Evolutionary conservation across 2,113 vertebrate genomes (phyloP).

Genomic region (Larimichthys crocea): DNA sequence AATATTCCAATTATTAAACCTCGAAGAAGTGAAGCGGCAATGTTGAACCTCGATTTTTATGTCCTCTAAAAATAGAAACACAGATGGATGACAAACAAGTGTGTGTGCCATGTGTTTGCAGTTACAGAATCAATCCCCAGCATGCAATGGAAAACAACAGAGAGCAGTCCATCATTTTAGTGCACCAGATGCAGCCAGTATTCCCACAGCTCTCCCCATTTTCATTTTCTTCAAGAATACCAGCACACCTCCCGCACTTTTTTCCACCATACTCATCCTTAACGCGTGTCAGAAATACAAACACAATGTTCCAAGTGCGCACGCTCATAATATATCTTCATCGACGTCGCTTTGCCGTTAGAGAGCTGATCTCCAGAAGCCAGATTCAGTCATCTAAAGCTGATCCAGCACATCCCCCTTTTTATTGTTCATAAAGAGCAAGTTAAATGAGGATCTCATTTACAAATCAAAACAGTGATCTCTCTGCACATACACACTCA

Average conservation of each 20-base stretch:
- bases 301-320: background rate
- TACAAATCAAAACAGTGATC: slow-evolving; percentile 49
- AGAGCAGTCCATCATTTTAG: slow-evolving; percentile 52
- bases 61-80: slow-evolving; percentile 64
- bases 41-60: slow-evolving; percentile 37
- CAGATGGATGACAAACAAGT: slow-evolving; percentile 52
- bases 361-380: slow-evolving; percentile 34
- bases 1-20: slow-evolving; percentile 66
- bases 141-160: slow-evolving; percentile 52
- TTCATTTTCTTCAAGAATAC: slow-evolving; percentile 22
- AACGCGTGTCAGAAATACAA: slow-evolving; percentile 38
- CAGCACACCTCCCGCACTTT: background rate
- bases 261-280: slow-evolving; percentile 13
- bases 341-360: slow-evolving; percentile 24
- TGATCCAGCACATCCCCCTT: slow-evolving; percentile 16
- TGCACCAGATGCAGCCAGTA: slow-evolving; percentile 39
- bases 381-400: background rate
- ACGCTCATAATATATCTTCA: slow-evolving; percentile 49
- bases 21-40: slow-evolving; percentile 37
- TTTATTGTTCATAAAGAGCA: slow-evolving; percentile 67
- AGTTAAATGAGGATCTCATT: slow-evolving; percentile 70
- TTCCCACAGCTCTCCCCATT: slow-evolving; percentile 38
- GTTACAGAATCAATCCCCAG: slow-evolving; percentile 43
- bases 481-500: background rate
- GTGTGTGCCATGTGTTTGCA: slow-evolving; percentile 9